Base-by-base conservation (phyloP, 2,797 vertebrate genomes). In the Orientallactaga sibirica region DNA sequence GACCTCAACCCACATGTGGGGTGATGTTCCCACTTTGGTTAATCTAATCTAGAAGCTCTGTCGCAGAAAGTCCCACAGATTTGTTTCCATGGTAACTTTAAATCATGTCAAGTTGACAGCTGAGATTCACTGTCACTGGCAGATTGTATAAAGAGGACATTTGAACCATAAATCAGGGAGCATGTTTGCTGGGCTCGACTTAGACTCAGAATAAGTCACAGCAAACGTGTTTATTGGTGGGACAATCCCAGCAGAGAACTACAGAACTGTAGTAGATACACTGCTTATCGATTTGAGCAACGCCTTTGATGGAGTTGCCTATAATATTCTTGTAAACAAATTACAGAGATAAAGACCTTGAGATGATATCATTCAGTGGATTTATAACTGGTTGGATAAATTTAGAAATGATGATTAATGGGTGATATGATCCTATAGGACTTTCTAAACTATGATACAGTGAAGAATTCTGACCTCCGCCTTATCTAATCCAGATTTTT, bases 291-390 rank as follows among this genome's bases (percentile, higher is more conserved):
- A 94, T 95, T 95, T 93, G 33, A 90, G 37, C 48, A 64, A 86
- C 66, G 62, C 43, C 33, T 93, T 95, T 94, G 87, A 92, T 92
- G 79, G 86, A 81, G 41, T 94, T 95, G 90, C 67, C 90, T 94
- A 84, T 94, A 95, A 92, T 93, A 92, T 48, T 89, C 2, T 14
- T 92, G 9, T 93, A 78, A 96, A 90, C 89, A 95, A 93, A 93
- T 95, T 86, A 93, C 58, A 93, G 64, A 93, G 43, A 16, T 93
- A 84, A 22, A 5, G 33, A 86, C 89, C 61, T 94, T 73, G 29
- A 80, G 88, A 95, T 94, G 75, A 94, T 88, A 75, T 80, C 71
- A 86, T 91, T 81, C 64, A 58, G 48, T 92, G 73, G 68, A 90
- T 88, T 93, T 93, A 88, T 77, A 90, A 86, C 75, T 22, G 79